Evolutionary conservation across 2,797 vertebrate species (phyloP).

Genomic region (Acrossocheilus fasciatus): DNA sequence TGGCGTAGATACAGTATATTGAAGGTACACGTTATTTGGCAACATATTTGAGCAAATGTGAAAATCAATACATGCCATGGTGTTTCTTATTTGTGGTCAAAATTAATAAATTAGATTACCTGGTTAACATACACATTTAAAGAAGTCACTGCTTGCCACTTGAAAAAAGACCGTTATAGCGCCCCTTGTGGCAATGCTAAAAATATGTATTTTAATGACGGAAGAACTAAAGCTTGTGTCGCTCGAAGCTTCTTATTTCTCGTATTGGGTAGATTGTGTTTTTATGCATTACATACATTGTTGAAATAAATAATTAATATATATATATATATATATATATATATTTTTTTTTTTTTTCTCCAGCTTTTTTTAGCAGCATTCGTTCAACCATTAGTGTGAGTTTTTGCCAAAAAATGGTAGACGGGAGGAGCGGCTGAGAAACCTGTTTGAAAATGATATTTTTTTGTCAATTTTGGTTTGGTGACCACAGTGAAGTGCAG

Average conservation of each 20-base stretch:
- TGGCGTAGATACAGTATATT: no score
- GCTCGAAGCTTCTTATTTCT: neutral
- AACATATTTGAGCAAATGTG: no score
- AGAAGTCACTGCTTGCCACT: no score
- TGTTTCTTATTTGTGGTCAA: no score
- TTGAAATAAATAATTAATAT: neutral
- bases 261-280: neutral
- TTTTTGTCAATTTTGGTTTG: neutral
- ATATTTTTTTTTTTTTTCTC: neutral
- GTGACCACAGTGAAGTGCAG: neutral
- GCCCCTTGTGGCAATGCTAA: neutral
- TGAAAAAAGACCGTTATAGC: neutral
- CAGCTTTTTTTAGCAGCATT: neutral
- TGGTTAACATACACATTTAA: no score
- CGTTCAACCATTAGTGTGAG: neutral
- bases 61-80: no score
- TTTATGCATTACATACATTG: neutral
- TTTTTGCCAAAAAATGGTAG: neutral
- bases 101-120: neutral
- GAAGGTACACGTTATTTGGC: no score
- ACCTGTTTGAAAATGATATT: no score
- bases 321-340: neutral
- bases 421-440: neutral
- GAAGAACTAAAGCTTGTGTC: neutral
- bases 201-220: neutral